A percentile compares a stretch with the other conserved stretches of the same genome.
These are phyloP conservation scores for Struthidea cinerea DNA, from an alignment of 2,113 vertebrate genomes.

Conservation along the genomic window DNA sequence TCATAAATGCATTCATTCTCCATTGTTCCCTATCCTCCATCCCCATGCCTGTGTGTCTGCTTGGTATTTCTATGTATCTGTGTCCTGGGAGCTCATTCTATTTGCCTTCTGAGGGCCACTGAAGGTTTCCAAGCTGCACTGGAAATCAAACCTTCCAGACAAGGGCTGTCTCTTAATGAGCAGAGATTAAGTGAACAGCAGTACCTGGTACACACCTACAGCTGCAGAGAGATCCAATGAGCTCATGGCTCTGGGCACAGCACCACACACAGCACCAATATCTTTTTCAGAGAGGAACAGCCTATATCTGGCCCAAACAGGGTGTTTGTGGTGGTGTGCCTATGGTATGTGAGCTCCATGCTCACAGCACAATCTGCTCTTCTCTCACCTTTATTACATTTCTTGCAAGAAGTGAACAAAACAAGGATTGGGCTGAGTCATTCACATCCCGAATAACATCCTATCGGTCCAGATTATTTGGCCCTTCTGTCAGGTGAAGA, in stretches of 20 bases:
- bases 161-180: background rate
- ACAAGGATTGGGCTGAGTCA: background rate
- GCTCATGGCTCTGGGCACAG: background rate
- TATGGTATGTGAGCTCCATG: background rate
- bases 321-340: background rate
- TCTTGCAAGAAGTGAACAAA: background rate
- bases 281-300: background rate
- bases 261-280: background rate
- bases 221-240: background rate
- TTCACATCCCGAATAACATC: background rate
- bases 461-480: background rate
- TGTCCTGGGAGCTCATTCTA: background rate
- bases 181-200: background rate
- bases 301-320: background rate
- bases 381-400: background rate
- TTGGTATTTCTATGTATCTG: background rate
- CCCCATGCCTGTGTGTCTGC: background rate
- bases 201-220: background rate
- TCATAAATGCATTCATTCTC: background rate
- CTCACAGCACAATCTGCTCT: background rate
- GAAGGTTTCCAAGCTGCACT: background rate
- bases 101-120: background rate
- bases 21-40: background rate
- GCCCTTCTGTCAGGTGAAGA: background rate
- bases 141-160: background rate